Conservation (phyloP, 2,888 invertebrate species). For the Eristalis pertinax region DNA sequence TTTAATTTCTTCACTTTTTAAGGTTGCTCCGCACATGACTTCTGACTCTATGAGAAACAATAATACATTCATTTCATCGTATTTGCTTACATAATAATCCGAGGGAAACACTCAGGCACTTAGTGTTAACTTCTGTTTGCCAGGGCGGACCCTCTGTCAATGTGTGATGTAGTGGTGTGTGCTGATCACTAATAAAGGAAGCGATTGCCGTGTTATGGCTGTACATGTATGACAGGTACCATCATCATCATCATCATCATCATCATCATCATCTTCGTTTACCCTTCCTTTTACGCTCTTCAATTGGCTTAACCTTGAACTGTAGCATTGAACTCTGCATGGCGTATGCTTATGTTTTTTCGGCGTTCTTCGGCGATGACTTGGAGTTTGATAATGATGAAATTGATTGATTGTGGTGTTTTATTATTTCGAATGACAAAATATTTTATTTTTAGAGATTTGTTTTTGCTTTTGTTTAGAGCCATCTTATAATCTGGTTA, state of each 20-base stretch:
- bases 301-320: conserved; percentile 61
- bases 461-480: not conserved
- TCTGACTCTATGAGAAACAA: not conserved
- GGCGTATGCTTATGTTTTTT: conserved; percentile 29
- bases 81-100: conserved; percentile 32
- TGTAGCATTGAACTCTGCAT: conserved; percentile 53
- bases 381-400: conserved; percentile 6
- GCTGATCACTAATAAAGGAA: not conserved
- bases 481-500: conserved; percentile 18
- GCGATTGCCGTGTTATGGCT: not conserved
- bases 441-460: conserved; percentile 25
- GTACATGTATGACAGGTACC: conserved; percentile 40
- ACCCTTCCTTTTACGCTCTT: conserved; percentile 36
- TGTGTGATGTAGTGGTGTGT: conserved; percentile 8
- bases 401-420: conserved; percentile 44
- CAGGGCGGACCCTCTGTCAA: conserved; percentile 5
- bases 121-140: conserved; percentile 3
- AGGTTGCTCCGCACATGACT: not conserved
- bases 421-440: conserved; percentile 27
- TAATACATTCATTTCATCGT: too few relatives aligned
- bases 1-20: conserved; percentile 7
- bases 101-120: not conserved
- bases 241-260: conserved; percentile 24
- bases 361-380: not conserved
- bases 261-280: conserved; percentile 22